Percentiles rank a stretch among this genome's conserved stretches.
These are phyloP conservation scores for Oeneis ivallda DNA, from an alignment of 2,888 invertebrate species.

Conservation along the genomic window DNA sequence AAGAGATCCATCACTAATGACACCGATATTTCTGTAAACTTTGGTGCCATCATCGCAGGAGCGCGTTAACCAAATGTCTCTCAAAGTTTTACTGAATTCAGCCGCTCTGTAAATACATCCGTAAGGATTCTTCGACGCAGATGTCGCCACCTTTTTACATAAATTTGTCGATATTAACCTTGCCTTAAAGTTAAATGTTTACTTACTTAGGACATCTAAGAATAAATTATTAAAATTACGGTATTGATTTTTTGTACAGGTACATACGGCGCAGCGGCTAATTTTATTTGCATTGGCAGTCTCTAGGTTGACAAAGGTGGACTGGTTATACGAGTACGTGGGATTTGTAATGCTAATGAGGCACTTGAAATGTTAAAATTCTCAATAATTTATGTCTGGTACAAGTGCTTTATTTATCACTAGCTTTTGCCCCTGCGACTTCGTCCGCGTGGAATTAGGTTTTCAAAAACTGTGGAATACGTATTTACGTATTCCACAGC, in stretches of 20 bases:
- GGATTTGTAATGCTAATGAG: too few species aligned
- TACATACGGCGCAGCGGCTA: background rate
- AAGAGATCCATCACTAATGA: slow-evolving; percentile 69
- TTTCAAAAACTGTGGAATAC: too few species aligned
- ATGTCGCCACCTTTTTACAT: slow-evolving; percentile 47
- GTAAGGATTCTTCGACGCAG: slow-evolving; percentile 59
- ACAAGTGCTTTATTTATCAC: too few species aligned
- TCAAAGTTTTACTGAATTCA: slow-evolving; percentile 55
- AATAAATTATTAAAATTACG: background rate
- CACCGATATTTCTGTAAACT: slow-evolving; percentile 54
- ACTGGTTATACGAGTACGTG: too few species aligned
- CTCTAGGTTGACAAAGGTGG: too few species aligned
- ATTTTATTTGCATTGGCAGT: background rate
- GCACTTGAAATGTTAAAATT: too few species aligned
- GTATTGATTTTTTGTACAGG: background rate
- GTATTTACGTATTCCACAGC: too few species aligned
- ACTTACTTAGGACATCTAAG: background rate
- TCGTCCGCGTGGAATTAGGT: too few species aligned
- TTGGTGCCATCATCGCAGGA: slow-evolving; percentile 41
- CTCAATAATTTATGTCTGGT: too few species aligned
- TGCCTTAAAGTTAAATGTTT: slow-evolving; percentile 5
- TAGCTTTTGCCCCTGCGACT: too few species aligned
- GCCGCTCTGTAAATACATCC: slow-evolving; percentile 63
- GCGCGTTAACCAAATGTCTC: slow-evolving; percentile 57
- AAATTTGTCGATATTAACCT: slow-evolving; percentile 31